A percentile compares a stretch with the other conserved stretches of the same genome.
phyloP scores from a whole-genome alignment of 2,797 vertebrate genomes.

The Glyptemys insculpta region DNA sequence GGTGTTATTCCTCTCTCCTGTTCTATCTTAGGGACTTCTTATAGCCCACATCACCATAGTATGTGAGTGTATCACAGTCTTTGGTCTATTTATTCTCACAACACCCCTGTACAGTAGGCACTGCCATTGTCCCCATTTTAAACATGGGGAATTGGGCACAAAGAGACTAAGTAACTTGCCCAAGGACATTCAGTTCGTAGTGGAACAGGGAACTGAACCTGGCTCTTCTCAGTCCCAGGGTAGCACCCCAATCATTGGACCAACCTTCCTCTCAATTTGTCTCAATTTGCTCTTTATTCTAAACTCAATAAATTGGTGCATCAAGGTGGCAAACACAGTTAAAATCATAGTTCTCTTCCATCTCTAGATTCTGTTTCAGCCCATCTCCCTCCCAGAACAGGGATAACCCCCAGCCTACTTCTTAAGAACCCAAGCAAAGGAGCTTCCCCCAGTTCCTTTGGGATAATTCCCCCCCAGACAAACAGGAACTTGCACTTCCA shows the following conservation, averaged over 20 bases:
- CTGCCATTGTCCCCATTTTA: neutral
- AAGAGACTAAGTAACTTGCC: neutral
- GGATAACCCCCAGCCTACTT: constrained; percentile 13
- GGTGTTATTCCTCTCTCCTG: neutral
- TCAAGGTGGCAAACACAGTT: rapidly evolving
- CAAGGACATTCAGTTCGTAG: neutral
- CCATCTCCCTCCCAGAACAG: neutral
- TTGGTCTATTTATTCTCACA: neutral
- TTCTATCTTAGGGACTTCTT: neutral
- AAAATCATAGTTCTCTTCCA: neutral
- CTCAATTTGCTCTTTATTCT: neutral
- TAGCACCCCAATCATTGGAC: neutral
- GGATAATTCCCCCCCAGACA: constrained; percentile 51
- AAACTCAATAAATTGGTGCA: neutral
- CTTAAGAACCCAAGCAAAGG: constrained; percentile 43
- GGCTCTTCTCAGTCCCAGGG: neutral
- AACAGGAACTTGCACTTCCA: constrained; percentile 30
- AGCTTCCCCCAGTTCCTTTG: constrained; percentile 19
- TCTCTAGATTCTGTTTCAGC: neutral
- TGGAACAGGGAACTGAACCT: neutral
- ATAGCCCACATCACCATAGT: neutral
- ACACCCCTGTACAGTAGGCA: neutral
- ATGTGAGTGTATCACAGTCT: neutral
- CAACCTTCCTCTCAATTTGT: neutral
- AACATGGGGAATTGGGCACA: neutral